A percentile compares a stretch with the other conserved stretches of the same genome.
These are phyloP conservation scores for Heliconius erato DNA, from an alignment of 2,888 invertebrate genomes.

Conservation along the genomic window DNA sequence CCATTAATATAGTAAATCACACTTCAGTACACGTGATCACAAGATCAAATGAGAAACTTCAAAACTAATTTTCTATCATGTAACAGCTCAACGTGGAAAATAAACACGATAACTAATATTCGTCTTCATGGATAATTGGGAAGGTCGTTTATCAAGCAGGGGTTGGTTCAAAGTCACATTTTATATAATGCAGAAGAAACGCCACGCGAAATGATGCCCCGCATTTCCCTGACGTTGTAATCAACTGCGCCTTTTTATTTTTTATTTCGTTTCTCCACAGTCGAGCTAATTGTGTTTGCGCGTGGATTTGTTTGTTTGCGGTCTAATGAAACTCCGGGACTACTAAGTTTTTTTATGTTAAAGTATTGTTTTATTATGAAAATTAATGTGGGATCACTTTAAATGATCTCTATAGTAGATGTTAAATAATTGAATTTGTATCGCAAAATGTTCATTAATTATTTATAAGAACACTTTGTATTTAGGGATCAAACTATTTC, in stretches of 20 bases:
- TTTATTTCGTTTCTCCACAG: slow-evolving; percentile 34
- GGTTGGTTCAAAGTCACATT: slow-evolving; percentile 45
- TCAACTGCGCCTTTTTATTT: slow-evolving; percentile 52
- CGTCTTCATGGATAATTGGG: slow-evolving; percentile 35
- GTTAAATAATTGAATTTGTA: slow-evolving; percentile 1
- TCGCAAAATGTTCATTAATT: neutral
- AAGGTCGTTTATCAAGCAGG: slow-evolving; percentile 48
- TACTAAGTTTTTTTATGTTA: slow-evolving; percentile 30
- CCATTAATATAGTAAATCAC: slow-evolving; percentile 29
- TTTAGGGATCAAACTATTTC: slow-evolving; percentile 5
- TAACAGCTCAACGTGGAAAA: slow-evolving; percentile 19
- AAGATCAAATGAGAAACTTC: slow-evolving; percentile 37
- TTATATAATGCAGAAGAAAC: slow-evolving; percentile 46
- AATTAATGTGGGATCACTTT: slow-evolving; percentile 24
- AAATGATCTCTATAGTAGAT: slow-evolving; percentile 17
- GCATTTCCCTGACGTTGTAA: slow-evolving; percentile 66
- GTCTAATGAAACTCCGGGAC: slow-evolving; percentile 23
- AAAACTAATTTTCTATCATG: slow-evolving; percentile 35
- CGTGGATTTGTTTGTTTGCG: slow-evolving; percentile 36
- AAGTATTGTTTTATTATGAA: slow-evolving; percentile 28
- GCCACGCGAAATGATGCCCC: slow-evolving; percentile 43
- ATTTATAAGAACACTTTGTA: neutral
- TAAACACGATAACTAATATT: slow-evolving; percentile 39
- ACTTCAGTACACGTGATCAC: slow-evolving; percentile 34
- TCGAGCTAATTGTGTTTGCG: slow-evolving; percentile 32